Evolutionary conservation across 2,888 invertebrate genomes (phyloP), one percentile per base, ranked within the genome.

Genomic region (Drosophila anomalata): DNA sequence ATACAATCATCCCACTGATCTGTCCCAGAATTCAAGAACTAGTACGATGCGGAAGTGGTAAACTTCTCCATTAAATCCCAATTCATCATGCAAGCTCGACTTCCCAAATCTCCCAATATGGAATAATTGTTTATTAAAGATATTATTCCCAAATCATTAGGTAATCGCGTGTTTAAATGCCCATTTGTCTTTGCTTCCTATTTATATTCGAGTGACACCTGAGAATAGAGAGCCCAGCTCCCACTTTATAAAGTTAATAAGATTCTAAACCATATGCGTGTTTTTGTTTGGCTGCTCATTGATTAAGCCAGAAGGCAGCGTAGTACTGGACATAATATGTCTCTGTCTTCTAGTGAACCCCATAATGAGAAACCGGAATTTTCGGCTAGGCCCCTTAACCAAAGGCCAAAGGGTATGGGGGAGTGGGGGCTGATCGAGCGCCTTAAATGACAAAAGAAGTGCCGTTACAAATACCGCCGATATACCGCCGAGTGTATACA

Each of bases 301-400:
- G 78, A 78, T 78, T 68, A 70, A 73, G 65, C 65, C 70, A 73
- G 84, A 72, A 81, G 78, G 73, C 14, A 6, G 33, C 5, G 12
- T 78, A 76, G 76, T 75, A 63, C 75, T 73, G 39, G 9, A 11
- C 48, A 55, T 67, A 33, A 55, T 67, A 33, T 68, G 31, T 66
- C 67, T 54, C 14, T 66, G 67, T 66, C 63, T 56, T 72, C 59
- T 70, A 72, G 57, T 60, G 48, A 74, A 83, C 63, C 70, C 76
- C 75, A 76, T 80, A 81, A 85, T 81, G 69, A 75, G 58, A 76
- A 84, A 87, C 87, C 75, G 85, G 83, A 87, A 63, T 87, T 55
- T 59, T 17, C 17, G 17, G 17, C 17, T 17, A 17, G 17, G 17
- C 17, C 17, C 17, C 17, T 3, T 22, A 50, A 29, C 2, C 44